A percentile compares a stretch with the other conserved stretches of the same genome.
Evolutionary conservation across 2,113 vertebrate species (phyloP).

Genomic region (Engystomops pustulosus): DNA sequence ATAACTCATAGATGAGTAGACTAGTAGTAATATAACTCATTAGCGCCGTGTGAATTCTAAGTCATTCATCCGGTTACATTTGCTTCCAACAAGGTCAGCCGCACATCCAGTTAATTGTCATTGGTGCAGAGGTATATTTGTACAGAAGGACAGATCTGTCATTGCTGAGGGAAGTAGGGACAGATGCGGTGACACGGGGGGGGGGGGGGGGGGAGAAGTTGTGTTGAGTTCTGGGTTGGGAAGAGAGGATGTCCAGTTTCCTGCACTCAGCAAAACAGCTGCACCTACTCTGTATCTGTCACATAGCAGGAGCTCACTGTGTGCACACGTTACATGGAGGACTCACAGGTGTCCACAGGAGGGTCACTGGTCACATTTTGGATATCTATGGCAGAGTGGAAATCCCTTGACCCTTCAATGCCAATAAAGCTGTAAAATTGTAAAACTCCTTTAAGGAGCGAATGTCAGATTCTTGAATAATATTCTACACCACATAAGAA

Average conservation of each 20-base stretch:
- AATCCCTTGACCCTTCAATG: no score
- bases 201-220: constrained; percentile 36
- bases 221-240: not conserved
- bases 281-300: constrained; percentile 20
- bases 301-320: not conserved
- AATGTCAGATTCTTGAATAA: not conserved
- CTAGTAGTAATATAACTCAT: no score
- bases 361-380: no score
- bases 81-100: no score
- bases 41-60: no score
- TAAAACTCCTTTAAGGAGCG: not conserved
- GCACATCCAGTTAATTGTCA: no score
- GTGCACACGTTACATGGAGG: not conserved
- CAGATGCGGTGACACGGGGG: constrained; percentile 27
- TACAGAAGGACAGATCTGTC: constrained; percentile 27
- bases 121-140: not conserved
- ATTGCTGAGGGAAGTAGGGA: constrained; percentile 28
- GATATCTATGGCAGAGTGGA: not conserved
- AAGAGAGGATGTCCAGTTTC: constrained; percentile 38
- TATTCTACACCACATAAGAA: no score
- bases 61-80: no score
- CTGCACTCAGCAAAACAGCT: constrained; percentile 33
- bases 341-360: constrained; percentile 16
- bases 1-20: no score
- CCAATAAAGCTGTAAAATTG: no score